A percentile compares a stretch with the other conserved stretches of the same genome.
Evolutionary conservation across 2,888 invertebrate species (phyloP).

Genomic region (Sphinx pinastri): DNA sequence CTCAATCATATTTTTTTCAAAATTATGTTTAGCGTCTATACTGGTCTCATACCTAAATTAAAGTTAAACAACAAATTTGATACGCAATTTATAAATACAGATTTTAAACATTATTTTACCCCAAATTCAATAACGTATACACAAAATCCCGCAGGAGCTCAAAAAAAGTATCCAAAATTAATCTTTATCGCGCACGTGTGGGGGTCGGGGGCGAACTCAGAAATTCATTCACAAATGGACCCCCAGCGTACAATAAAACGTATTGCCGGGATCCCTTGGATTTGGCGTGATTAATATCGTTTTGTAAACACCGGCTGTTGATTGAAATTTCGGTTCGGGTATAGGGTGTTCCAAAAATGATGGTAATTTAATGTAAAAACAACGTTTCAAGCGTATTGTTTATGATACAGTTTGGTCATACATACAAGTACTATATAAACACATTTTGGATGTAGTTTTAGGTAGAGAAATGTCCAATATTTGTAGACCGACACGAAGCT

Average conservation of each 20-base stretch:
- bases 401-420: too few relatives aligned
- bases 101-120: neutral
- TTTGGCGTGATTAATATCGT: conserved; percentile 57
- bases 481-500: too few relatives aligned
- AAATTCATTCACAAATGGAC: conserved; percentile 47
- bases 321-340: conserved; percentile 33
- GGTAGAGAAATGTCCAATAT: too few relatives aligned
- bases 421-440: too few relatives aligned
- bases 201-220: conserved; percentile 21
- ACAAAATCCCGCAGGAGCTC: neutral
- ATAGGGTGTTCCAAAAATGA: conserved; percentile 33
- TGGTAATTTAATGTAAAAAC: conserved; percentile 9
- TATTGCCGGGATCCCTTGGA: conserved; percentile 51
- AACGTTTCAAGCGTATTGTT: neutral
- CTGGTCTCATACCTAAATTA: too few relatives aligned
- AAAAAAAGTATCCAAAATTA: conserved; percentile 28
- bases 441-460: too few relatives aligned
- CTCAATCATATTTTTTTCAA: too few relatives aligned
- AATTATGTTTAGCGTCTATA: too few relatives aligned
- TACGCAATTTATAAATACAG: neutral
- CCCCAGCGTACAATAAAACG: conserved; percentile 65
- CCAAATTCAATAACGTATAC: conserved; percentile 14
- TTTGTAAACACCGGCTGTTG: conserved; percentile 49
- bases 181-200: conserved; percentile 25
- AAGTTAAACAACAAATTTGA: too few relatives aligned